Evolutionary conservation across 2,888 invertebrate genomes (phyloP).

Genomic region (Coleophora flavipennella): DNA sequence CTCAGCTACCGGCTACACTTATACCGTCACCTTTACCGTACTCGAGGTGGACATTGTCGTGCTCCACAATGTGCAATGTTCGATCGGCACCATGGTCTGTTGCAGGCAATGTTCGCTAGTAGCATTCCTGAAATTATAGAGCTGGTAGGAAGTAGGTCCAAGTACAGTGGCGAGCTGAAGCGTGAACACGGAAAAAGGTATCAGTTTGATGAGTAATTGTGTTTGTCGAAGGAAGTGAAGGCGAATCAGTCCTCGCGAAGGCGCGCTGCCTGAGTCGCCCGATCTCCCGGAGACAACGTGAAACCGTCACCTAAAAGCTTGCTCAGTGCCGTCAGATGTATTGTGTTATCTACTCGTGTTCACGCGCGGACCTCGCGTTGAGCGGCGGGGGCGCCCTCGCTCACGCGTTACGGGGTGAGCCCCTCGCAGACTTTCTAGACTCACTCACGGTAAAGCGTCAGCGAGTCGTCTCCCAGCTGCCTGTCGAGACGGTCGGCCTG

Average conservation of each 20-base stretch:
- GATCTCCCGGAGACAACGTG: constrained; percentile 52
- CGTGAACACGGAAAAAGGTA: constrained; percentile 99
- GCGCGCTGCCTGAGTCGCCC: constrained; percentile 52
- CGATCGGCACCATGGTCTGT: constrained; percentile 76
- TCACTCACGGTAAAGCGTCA: constrained; percentile 23
- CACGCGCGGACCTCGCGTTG: constrained; percentile 41
- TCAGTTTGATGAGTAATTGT: constrained; percentile 68
- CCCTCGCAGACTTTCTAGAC: constrained; percentile 27
- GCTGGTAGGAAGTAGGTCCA: constrained; percentile 99
- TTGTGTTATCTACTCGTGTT: constrained; percentile 71
- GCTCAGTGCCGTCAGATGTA: constrained; percentile 75
- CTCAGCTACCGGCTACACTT: constrained; percentile 68
- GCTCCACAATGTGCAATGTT: constrained; percentile 58
- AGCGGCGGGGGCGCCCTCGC: constrained; percentile 24
- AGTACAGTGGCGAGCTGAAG: constrained; percentile 99
- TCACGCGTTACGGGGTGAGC: constrained; percentile 8
- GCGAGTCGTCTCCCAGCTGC: constrained; percentile 21
- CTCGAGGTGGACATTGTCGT: constrained; percentile 68
- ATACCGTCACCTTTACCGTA: constrained; percentile 58
- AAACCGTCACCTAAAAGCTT: constrained; percentile 66
- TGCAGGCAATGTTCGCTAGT: constrained; percentile 99
- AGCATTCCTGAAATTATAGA: constrained; percentile 99
- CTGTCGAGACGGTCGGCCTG: constrained; percentile 20
- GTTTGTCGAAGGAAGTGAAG: constrained; percentile 56
- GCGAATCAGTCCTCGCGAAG: constrained; percentile 51